A percentile compares a stretch with the other conserved stretches of the same genome.
Conservation (phyloP, 2,888 invertebrate species). For the Candidula unifasciata region DNA sequence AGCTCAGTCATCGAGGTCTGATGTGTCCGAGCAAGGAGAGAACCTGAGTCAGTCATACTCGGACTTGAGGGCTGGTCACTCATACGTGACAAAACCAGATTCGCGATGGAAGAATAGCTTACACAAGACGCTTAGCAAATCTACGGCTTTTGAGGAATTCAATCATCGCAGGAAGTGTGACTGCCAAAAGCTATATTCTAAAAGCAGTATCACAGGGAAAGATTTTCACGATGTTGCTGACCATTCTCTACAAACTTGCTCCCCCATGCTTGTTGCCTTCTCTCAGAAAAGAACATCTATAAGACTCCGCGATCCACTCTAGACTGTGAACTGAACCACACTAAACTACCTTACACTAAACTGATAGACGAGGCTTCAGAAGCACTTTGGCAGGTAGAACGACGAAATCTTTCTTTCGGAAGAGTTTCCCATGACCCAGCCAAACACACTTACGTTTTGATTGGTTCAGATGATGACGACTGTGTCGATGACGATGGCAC, state of each 20-base stretch:
- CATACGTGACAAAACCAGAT: background rate
- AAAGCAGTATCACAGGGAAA: background rate
- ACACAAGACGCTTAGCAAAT: background rate
- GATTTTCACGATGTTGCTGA: background rate
- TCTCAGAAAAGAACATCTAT: too few species aligned
- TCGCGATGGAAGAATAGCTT: too few species aligned
- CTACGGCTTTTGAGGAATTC: too few species aligned
- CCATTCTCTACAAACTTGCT: background rate
- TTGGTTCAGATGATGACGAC: background rate
- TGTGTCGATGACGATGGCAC: background rate
- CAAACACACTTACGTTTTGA: background rate
- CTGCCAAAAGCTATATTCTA: background rate
- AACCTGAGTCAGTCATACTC: background rate
- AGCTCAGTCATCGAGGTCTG: too few species aligned
- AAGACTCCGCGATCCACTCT: too few species aligned
- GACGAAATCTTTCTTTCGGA: background rate
- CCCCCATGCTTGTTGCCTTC: too few species aligned
- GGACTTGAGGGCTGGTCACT: background rate
- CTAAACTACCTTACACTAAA: too few species aligned
- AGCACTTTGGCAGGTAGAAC: background rate
- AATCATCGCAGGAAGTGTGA: background rate
- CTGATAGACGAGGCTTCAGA: background rate
- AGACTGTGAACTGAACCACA: too few species aligned
- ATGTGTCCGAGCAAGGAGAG: too few species aligned
- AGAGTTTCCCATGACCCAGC: background rate